Conservation (phyloP, 2,888 invertebrate genomes). For the Molorchus minor region DNA sequence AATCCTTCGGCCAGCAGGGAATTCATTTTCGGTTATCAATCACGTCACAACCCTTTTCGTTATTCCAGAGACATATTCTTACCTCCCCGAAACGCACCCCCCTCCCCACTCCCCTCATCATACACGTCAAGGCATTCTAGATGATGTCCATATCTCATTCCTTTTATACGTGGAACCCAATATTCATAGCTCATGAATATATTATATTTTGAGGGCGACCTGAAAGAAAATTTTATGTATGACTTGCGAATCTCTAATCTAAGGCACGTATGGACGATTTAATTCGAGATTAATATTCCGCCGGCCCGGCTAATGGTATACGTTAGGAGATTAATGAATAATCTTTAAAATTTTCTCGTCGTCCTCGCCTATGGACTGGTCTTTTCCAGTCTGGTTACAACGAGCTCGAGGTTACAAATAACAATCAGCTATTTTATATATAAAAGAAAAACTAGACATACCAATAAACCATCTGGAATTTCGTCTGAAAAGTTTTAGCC, state of each 20-base stretch:
- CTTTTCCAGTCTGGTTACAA: too few relatives aligned
- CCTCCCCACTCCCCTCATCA: conserved; percentile 23
- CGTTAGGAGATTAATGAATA: conserved; percentile 29
- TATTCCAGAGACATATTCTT: conserved; percentile 44
- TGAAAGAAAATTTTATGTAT: conserved; percentile 42
- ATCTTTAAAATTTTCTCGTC: conserved; percentile 24
- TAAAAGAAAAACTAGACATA: too few relatives aligned
- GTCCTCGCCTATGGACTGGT: too few relatives aligned
- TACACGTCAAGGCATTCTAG: conserved; percentile 42
- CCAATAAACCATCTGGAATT: too few relatives aligned
- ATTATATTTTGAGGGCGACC: conserved; percentile 38
- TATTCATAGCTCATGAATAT: conserved; percentile 47
- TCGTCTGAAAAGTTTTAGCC: too few relatives aligned
- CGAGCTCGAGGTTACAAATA: too few relatives aligned
- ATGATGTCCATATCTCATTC: conserved; percentile 48
- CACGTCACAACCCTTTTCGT: conserved; percentile 44
- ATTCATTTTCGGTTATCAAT: conserved; percentile 47
- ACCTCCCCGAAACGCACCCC: conserved; percentile 23
- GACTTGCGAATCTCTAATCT: conserved; percentile 37
- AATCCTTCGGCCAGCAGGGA: conserved; percentile 43
- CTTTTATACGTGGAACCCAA: conserved; percentile 45
- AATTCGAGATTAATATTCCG: conserved; percentile 42
- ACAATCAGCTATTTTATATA: too few relatives aligned
- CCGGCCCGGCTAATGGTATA: conserved; percentile 30
- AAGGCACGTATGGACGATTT: conserved; percentile 38